Evolutionary conservation across 2,797 vertebrate genomes (phyloP), one percentile per base, ranked within the genome.

Genomic region (Champsocephalus esox): DNA sequence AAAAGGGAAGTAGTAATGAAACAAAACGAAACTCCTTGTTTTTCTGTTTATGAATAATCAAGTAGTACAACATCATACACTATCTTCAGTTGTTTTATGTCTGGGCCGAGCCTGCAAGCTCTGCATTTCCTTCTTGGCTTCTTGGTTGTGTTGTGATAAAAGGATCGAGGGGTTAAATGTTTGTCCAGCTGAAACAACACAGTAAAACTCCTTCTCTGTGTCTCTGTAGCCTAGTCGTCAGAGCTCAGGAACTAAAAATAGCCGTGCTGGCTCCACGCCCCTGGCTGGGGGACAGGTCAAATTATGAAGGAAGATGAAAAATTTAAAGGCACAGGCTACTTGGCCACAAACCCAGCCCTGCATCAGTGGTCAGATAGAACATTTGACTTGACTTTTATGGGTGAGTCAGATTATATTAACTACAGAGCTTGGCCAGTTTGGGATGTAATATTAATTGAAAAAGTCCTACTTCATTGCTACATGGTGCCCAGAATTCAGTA

Each of bases 271-370:
- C 96, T 97, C 95, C 95, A 95, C 95, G 95, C 94, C 95, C 94
- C 96, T 96, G 96, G 96, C 96, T 94, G 95, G 96, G 96, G 96
- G 96, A 97, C 95, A 96, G 96, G 95, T 97, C 97, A 96, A 96
- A 96, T 92, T 94, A 96, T 96, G 96, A 96, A 96, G 96, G 95
- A 96, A 97, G 93, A 95, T 94, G 92, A 94, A 94, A 93, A 93
- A 92, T 95, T 94, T 95, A 95, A 95, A 95, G 93, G 93, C 92
- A 90, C 92, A 94, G 92, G 80, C 91, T 88, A 88, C 87, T 87
- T 87, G 88, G 91, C 89, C 87, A 85, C 85, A 91, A 90, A 90
- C 84, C 85, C 87, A 87, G 79, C 74, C 88, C 89, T 80, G 77
- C 92, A 89, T 93, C 89, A 90, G 84, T 78, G 89, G 89, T 92